A percentile compares a stretch with the other conserved stretches of the same genome.
Conservation (phyloP, 2,797 vertebrate genomes). For the Chaetodon trifasciatus region DNA sequence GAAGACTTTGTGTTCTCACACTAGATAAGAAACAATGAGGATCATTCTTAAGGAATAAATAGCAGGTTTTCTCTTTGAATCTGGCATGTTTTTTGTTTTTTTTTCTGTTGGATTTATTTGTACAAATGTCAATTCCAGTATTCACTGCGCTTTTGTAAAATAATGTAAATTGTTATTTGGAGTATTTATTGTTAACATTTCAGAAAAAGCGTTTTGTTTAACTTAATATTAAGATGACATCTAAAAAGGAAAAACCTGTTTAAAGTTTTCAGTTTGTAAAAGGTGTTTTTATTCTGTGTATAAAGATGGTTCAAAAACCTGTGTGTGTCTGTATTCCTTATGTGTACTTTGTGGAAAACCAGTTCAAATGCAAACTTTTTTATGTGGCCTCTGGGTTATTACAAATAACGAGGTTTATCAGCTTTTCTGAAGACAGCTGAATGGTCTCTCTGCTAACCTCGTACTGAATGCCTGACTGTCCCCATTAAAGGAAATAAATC, state of each 20-base stretch:
- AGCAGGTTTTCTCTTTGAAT: slow-evolving; percentile 61
- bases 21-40: slow-evolving; percentile 44
- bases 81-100: slow-evolving; percentile 31
- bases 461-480: background rate
- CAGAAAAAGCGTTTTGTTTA: slow-evolving; percentile 87
- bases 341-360: background rate
- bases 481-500: background rate
- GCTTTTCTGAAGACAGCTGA: background rate
- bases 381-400: background rate
- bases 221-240: slow-evolving; percentile 91
- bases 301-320: slow-evolving; percentile 86
- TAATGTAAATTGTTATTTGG: slow-evolving; percentile 94
- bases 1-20: slow-evolving; percentile 53
- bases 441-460: background rate
- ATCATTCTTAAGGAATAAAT: slow-evolving; percentile 53
- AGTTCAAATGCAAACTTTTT: background rate
- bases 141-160: slow-evolving; percentile 94
- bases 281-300: slow-evolving; percentile 93
- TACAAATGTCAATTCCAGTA: slow-evolving; percentile 87
- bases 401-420: background rate
- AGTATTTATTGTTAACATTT: slow-evolving; percentile 98
- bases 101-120: slow-evolving; percentile 70
- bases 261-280: slow-evolving; percentile 92
- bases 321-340: slow-evolving; percentile 20
- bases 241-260: slow-evolving; percentile 89